These are phyloP conservation scores for Gila robusta DNA, from an alignment of 2,797 vertebrate genomes.

Conservation along the genomic window DNA sequence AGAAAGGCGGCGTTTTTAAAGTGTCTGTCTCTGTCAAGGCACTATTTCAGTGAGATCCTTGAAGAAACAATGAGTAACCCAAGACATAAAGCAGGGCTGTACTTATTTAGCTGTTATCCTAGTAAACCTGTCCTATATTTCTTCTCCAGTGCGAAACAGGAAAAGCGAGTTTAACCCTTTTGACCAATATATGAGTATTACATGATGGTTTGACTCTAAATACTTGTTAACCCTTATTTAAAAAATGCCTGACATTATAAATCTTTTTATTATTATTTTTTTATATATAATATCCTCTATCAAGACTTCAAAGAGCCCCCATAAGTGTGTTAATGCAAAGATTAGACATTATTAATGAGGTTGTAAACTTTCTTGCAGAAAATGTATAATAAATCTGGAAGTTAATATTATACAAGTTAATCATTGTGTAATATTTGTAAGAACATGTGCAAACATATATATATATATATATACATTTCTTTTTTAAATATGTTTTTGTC, in stretches of 20 bases:
- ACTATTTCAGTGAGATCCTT: not conserved
- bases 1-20: not conserved
- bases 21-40: not conserved
- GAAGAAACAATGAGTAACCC: constrained; percentile 29
- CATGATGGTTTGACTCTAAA: not conserved
- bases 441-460: not conserved
- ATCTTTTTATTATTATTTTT: too few relatives aligned
- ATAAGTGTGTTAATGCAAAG: not conserved
- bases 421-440: not conserved
- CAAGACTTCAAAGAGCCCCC: not conserved
- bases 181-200: not conserved
- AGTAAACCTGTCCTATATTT: not conserved
- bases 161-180: constrained; percentile 32
- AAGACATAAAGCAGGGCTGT: not conserved
- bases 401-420: not conserved
- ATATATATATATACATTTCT: not conserved
- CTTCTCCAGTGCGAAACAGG: constrained; percentile 13
- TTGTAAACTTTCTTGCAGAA: not conserved
- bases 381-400: not conserved
- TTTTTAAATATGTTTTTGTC: not conserved
- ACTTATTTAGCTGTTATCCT: not conserved
- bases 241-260: not conserved
- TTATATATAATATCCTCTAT: not conserved
- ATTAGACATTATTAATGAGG: not conserved
- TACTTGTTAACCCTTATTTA: not conserved